A percentile compares a stretch with the other conserved stretches of the same genome.
These are phyloP conservation scores for Anguilla marmorata DNA, from an alignment of 2,797 vertebrate species.

Conservation along the genomic window DNA sequence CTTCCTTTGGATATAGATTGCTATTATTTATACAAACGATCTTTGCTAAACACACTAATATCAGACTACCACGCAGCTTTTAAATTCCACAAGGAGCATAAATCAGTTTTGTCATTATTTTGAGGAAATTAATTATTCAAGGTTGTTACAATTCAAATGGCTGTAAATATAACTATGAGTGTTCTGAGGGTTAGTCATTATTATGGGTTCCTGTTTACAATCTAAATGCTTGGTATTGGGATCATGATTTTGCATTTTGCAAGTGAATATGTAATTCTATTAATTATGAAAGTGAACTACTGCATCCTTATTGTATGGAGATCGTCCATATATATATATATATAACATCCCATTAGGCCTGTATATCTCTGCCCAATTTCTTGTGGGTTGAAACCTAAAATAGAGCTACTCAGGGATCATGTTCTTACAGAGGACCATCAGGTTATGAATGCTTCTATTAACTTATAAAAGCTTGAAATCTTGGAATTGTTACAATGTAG, in stretches of 20 bases:
- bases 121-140: constrained; percentile 34
- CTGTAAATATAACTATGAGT: constrained; percentile 36
- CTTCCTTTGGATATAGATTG: neutral
- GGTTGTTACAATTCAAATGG: constrained; percentile 36
- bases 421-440: constrained; percentile 48
- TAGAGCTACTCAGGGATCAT: constrained; percentile 62
- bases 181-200: constrained; percentile 12
- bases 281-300: neutral
- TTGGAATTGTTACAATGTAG: constrained; percentile 49
- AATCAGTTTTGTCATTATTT: constrained; percentile 36
- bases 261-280: constrained; percentile 27
- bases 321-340: constrained; percentile 11
- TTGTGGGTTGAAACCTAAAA: constrained; percentile 54
- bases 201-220: neutral
- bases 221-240: neutral
- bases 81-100: constrained; percentile 36
- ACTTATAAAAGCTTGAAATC: constrained; percentile 57
- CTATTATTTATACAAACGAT: neutral
- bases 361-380: constrained; percentile 26
- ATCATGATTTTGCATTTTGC: constrained; percentile 4
- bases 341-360: constrained; percentile 21
- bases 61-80: constrained; percentile 33
- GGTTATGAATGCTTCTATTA: constrained; percentile 71
- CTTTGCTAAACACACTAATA: neutral
- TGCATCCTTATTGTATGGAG: neutral